Conservation (phyloP, 2,888 invertebrate species). For the Dioctria rufipes region DNA sequence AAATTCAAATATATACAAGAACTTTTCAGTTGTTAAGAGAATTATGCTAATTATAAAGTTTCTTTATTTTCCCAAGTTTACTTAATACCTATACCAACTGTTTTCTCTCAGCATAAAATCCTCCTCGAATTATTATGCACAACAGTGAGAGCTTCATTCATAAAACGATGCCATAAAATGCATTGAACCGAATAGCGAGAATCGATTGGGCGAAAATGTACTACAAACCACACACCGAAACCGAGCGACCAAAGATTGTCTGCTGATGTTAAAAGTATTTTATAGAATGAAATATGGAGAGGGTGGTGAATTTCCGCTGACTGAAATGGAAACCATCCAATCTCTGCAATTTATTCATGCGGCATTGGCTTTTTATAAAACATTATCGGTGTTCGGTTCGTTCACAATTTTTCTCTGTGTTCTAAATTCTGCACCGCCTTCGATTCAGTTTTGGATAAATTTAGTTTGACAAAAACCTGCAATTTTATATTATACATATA, state of each 20-base stretch:
- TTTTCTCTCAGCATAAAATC: too few relatives aligned
- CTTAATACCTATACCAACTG: too few relatives aligned
- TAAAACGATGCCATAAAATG: too few relatives aligned
- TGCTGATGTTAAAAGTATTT: background rate
- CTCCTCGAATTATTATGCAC: too few relatives aligned
- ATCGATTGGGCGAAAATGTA: too few relatives aligned
- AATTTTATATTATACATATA: constrained; percentile 12
- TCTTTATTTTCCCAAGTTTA: too few relatives aligned
- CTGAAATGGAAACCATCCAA: constrained; percentile 48
- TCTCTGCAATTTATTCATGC: constrained; percentile 49
- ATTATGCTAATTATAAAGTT: too few relatives aligned
- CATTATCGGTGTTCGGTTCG: background rate
- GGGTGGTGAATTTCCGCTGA: background rate
- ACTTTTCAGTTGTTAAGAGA: too few relatives aligned
- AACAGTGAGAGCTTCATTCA: too few relatives aligned
- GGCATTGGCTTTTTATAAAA: constrained; percentile 40
- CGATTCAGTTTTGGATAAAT: constrained; percentile 19
- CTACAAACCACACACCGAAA: too few relatives aligned
- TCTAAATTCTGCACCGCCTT: background rate
- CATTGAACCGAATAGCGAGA: too few relatives aligned
- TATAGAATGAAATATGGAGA: background rate
- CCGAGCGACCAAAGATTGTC: background rate
- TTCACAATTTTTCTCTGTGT: background rate
- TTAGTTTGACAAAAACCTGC: constrained; percentile 12
- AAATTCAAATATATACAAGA: too few relatives aligned